Evolutionary conservation across 2,888 invertebrate genomes (phyloP), one percentile per base, ranked within the genome.

Genomic region (Agrenia bidenticulata): DNA sequence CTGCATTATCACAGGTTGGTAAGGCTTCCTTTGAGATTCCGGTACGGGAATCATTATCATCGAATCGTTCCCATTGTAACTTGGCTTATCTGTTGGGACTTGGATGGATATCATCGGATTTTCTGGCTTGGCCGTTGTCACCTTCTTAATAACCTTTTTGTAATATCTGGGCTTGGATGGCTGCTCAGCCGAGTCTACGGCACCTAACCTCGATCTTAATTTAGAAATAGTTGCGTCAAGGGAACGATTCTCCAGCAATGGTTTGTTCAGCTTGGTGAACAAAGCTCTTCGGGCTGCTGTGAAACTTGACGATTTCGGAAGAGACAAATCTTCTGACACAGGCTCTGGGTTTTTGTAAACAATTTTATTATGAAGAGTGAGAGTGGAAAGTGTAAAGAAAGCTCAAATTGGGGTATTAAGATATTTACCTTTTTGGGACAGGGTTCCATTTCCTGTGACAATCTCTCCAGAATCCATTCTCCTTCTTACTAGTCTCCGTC

Each of bases 21-120:
- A 74, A 0, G 74, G 66, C 37, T 71, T 70, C 54, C 72, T 19
- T 42, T 74, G 74, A 15, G 60, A 62, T 23, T 67, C 66, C 13
- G 74, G 74, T 4, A 74, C 66, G 4, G 74, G 74, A 53, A 74
- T 74, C 32, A 74, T 69, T 5, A 74, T 67, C 45, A 45, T 45
- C 4, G 45, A 45, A n/a, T 45, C 45, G 45, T 45, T 45, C n/a
- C n/a, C 15, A 4, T 45, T 15, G n/a, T 7, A 39, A 11, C 15
- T 39, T 7, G 45, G 45, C 45, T 17, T 17, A 15, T 45, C 19
- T 4, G 32, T 32, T 4, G 32, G 32, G 11, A 32, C 32, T 32
- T 32, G 32, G 32, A 32, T 32, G 32, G 32, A 32, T 7, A 32
- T 32, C 4, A 11, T 4, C 5, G 32, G 11, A 7, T 4, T 32